Percentiles rank a stretch among this genome's conserved stretches.
These are phyloP conservation scores for Nemotelus pantherinus DNA, from an alignment of 2,888 invertebrate genomes.

Conservation along the genomic window DNA sequence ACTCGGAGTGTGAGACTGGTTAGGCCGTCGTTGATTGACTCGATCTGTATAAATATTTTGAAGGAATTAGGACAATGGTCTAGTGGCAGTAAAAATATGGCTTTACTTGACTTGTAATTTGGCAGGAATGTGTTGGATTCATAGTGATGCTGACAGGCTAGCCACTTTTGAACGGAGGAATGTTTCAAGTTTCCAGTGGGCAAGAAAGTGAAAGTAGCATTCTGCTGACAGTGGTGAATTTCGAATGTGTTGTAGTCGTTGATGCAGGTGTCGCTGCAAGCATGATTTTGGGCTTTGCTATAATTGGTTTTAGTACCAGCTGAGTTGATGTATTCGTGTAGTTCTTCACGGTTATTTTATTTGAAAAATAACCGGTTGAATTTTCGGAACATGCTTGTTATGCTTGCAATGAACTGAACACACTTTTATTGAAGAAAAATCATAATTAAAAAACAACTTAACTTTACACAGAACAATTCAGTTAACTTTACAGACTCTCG, in stretches of 20 bases:
- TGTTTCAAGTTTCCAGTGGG: background rate
- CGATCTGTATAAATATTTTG: conserved; percentile 10
- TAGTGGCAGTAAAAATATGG: background rate
- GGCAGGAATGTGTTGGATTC: conserved; percentile 18
- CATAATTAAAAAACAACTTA: too few species aligned
- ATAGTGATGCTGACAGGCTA: background rate
- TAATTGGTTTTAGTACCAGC: too few species aligned
- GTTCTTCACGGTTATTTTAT: too few species aligned
- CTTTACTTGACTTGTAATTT: conserved; percentile 20
- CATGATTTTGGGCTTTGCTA: too few species aligned
- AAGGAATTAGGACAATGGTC: background rate
- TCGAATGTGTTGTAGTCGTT: background rate
- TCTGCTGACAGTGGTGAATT: conserved; percentile 1
- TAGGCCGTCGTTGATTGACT: conserved; percentile 25
- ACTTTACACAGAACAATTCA: too few species aligned
- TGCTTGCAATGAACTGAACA: too few species aligned
- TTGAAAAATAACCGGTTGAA: too few species aligned
- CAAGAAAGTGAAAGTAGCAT: conserved; percentile 22
- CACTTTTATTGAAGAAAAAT: too few species aligned
- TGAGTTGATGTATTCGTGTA: too few species aligned
- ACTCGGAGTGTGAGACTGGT: conserved; percentile 30
- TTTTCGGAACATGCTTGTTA: too few species aligned
- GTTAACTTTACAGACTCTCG: too few species aligned
- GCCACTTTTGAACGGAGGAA: background rate
- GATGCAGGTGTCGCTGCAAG: too few species aligned